phyloP scores from a whole-genome alignment of 2,113 vertebrate genomes.

The Epinephelus fuscoguttatus region DNA sequence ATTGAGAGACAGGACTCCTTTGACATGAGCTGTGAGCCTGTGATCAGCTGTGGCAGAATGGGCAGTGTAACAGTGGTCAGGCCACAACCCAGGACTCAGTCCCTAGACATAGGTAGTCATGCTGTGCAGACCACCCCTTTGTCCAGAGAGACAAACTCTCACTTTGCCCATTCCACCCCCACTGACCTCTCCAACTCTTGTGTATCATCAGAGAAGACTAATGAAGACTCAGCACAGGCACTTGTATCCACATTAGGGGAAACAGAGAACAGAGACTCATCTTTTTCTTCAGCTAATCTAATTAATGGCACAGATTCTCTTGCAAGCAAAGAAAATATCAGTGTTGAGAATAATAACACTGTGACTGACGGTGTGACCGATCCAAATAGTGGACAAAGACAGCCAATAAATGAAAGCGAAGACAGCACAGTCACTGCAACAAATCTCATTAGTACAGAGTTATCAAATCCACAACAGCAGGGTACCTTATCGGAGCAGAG shows the following conservation, averaged over 20 bases:
- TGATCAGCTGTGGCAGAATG: slow-evolving; percentile 43
- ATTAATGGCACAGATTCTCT: background rate
- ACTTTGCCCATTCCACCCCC: slow-evolving; percentile 30
- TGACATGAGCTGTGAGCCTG: slow-evolving; percentile 61
- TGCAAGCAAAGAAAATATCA: slow-evolving; percentile 6
- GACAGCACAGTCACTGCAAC: background rate
- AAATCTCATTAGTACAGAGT: slow-evolving; percentile 1
- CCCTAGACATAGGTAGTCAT: slow-evolving; percentile 29
- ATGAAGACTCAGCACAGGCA: slow-evolving; percentile 17
- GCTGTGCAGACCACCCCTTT: slow-evolving; percentile 1
- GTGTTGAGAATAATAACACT: background rate
- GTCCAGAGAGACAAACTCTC: slow-evolving; percentile 3
- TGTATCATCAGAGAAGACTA: slow-evolving; percentile 3
- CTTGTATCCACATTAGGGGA: slow-evolving; percentile 4
- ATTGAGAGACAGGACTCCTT: slow-evolving; percentile 84
- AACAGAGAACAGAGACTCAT: background rate
- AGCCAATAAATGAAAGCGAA: slow-evolving; percentile 18
- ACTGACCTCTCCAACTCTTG: slow-evolving; percentile 34
- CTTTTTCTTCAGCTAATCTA: background rate
- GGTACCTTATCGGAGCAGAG: slow-evolving; percentile 15
- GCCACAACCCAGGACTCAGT: slow-evolving; percentile 76
- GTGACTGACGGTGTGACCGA: slow-evolving; percentile 24
- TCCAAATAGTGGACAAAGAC: slow-evolving; percentile 4
- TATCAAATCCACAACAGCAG: slow-evolving; percentile 9
- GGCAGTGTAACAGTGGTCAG: slow-evolving; percentile 77